Base-by-base conservation (phyloP, 2,888 invertebrate species). In the Drosophila kanekoi region DNA sequence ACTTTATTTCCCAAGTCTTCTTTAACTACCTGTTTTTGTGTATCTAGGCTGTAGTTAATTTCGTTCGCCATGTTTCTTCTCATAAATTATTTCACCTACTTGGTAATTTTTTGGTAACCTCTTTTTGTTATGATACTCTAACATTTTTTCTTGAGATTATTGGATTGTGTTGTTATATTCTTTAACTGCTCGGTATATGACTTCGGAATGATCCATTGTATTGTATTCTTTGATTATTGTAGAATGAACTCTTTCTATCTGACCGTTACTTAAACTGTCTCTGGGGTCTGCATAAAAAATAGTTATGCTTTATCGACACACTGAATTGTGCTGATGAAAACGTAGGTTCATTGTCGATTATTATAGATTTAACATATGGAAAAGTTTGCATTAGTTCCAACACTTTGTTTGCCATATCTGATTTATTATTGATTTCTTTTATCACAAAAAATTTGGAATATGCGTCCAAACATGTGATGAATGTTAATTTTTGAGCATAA, bases 241-340 rank as follows among this genome's bases (percentile, higher is more conserved):
- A n/a, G n/a, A n/a, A n/a, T n/a, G n/a, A n/a, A n/a, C n/a, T n/a
- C n/a, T n/a, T n/a, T n/a, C n/a, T n/a, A n/a, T n/a, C n/a, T n/a
- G n/a, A n/a, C n/a, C n/a, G 16, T 62, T 43, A 2, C 11, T 47
- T 37, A 44, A n/a, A 41, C 56, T 32, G 35, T 48, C 54, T 3
- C 41, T 32, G 33, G 48, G 14, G 16, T 62, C 49, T 28, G 61
- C 53, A 6, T 13, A 53, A 16, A 38, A 4, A 20, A 20, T 20
- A 3, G 3, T 20, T 20, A 20, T 20, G 4, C 4, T 4, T 20
- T 3, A 20, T 33, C 52, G 41, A 45, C 11, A 18, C 14, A 28
- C 3, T 14, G 5, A 38, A 38, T 14, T 38, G 38, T n/a, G 38
- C 38, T 38, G 38, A 20, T 20, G 20, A 20, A 20, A 20, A 20